These are phyloP conservation scores for Etheostoma spectabile DNA, from an alignment of 2,113 vertebrate genomes.

Conservation along the genomic window DNA sequence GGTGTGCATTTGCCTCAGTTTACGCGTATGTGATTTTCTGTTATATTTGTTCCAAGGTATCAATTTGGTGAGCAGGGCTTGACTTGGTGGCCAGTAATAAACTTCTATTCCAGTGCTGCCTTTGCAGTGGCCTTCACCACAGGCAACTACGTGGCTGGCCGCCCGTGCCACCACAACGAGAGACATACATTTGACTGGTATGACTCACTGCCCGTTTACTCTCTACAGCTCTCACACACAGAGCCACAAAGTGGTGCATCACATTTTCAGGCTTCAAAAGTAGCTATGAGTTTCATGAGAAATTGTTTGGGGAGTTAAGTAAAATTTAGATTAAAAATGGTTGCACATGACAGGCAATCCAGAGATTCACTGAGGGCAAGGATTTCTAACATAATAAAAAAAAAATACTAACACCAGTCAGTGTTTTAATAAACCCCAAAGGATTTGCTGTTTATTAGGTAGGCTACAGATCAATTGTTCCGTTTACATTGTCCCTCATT, in stretches of 20 bases:
- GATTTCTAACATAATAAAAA: no score
- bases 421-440: neutral
- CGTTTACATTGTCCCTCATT: neutral
- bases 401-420: neutral
- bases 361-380: no score
- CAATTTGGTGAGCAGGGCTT: slow-evolving; percentile 77
- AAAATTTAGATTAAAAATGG: neutral
- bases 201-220: slow-evolving; percentile 57
- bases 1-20: slow-evolving; percentile 71
- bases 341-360: no score
- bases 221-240: slow-evolving; percentile 26
- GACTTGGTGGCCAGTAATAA: slow-evolving; percentile 81
- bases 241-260: slow-evolving; percentile 25
- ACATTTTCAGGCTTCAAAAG: slow-evolving; percentile 35
- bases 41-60: slow-evolving; percentile 80
- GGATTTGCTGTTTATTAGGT: neutral
- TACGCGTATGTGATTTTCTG: slow-evolving; percentile 79
- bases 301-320: neutral
- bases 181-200: slow-evolving; percentile 57
- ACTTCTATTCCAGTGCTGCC: slow-evolving; percentile 78
- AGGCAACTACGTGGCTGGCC: slow-evolving; percentile 72
- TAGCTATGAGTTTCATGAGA: neutral
- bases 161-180: slow-evolving; percentile 58
- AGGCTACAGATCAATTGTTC: neutral
- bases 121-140: slow-evolving; percentile 68